Evolutionary conservation across 2,797 vertebrate species (phyloP).

Genomic region (Heliangelus exortis): DNA sequence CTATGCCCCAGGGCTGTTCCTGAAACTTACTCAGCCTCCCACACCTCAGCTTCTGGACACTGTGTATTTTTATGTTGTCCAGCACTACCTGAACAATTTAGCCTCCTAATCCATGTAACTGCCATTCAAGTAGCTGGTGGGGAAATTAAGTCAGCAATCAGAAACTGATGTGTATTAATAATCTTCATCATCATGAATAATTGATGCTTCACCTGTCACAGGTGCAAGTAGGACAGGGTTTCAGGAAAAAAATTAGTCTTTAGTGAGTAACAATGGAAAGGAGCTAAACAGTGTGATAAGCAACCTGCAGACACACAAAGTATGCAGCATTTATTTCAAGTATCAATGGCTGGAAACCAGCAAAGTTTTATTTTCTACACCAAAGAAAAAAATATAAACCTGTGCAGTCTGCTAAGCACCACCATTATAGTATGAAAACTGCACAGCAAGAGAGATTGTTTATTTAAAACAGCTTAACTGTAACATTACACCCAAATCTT

Average conservation of each 20-base stretch:
- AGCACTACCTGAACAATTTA: background rate
- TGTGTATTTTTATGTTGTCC: background rate
- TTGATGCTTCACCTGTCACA: background rate
- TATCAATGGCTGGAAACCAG: background rate
- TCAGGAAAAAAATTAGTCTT: background rate
- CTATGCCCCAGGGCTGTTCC: background rate
- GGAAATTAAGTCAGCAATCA: background rate
- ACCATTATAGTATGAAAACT: conserved; percentile 5
- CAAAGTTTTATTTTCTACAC: background rate
- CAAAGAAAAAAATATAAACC: background rate
- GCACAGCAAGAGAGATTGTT: background rate
- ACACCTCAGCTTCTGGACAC: background rate
- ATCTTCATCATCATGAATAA: background rate
- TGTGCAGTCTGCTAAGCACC: background rate
- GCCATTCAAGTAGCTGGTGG: background rate
- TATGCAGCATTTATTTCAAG: background rate
- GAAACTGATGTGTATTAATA: background rate
- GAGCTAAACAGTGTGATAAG: background rate
- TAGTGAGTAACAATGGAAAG: background rate
- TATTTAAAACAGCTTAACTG: conserved; percentile 26
- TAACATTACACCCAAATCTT: conserved; percentile 1
- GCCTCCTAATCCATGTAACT: background rate
- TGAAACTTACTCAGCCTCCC: background rate
- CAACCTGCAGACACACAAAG: background rate
- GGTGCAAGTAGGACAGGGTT: background rate